A percentile compares a stretch with the other conserved stretches of the same genome.
phyloP scores from a whole-genome alignment of 2,113 vertebrate species.

The Meleagris gallopavo region DNA sequence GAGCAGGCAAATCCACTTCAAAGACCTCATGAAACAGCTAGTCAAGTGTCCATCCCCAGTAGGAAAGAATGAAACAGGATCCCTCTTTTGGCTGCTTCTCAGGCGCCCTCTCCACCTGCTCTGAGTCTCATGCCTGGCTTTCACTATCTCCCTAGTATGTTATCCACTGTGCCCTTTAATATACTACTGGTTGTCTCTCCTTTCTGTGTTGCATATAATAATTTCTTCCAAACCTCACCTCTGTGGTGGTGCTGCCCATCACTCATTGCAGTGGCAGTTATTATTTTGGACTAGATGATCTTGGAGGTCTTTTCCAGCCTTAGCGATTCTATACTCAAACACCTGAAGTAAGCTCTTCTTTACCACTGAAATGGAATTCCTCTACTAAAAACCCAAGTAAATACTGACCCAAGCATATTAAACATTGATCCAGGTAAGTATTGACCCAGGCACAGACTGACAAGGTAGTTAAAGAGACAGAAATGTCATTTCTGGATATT shows the following conservation, averaged over 20 bases:
- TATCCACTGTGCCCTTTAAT: neutral
- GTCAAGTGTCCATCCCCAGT: neutral
- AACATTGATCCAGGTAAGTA: slow-evolving; percentile 31
- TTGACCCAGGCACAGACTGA: neutral
- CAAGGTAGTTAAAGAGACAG: neutral
- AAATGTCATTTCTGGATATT: slow-evolving; percentile 12
- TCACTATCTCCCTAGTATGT: neutral
- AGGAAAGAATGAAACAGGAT: neutral
- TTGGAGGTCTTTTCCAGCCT: no score
- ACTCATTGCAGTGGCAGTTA: no score
- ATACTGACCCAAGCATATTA: neutral
- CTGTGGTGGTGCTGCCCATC: no score
- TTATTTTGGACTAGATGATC: no score
- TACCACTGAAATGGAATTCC: neutral
- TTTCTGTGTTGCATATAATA: neutral
- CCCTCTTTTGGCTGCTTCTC: neutral
- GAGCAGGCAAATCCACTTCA: neutral
- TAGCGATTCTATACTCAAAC: neutral
- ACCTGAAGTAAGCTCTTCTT: neutral
- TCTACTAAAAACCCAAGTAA: slow-evolving; percentile 6
- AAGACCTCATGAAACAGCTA: neutral
- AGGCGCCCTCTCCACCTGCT: neutral
- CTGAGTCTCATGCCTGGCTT: neutral
- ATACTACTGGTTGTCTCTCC: neutral
- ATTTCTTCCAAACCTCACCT: neutral